phyloP scores from a whole-genome alignment of 2,113 vertebrate genomes.

The Hippopotamus amphibius region DNA sequence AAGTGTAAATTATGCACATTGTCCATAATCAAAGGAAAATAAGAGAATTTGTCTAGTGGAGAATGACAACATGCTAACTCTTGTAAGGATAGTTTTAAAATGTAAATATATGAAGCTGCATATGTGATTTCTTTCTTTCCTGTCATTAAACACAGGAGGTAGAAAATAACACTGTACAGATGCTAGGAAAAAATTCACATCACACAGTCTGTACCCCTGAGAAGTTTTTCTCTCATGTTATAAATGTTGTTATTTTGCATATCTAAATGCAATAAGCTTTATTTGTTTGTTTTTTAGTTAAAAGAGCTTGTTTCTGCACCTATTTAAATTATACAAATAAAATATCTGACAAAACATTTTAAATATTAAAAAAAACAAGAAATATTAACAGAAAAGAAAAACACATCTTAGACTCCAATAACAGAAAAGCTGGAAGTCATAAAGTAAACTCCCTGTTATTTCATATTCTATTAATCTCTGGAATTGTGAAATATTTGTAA shows the following conservation, averaged over 20 bases:
- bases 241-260: background rate
- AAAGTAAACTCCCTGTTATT: background rate
- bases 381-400: background rate
- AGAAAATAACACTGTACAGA: background rate
- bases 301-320: background rate
- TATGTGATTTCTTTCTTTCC: background rate
- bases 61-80: background rate
- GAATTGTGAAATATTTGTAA: background rate
- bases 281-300: background rate
- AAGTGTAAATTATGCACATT: background rate
- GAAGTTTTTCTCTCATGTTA: background rate
- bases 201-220: background rate
- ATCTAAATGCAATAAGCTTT: background rate
- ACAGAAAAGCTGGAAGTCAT: background rate
- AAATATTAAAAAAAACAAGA: background rate
- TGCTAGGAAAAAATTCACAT: background rate
- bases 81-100: background rate
- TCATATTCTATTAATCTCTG: background rate
- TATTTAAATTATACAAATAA: background rate
- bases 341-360: background rate
- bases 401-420: background rate
- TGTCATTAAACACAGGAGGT: background rate
- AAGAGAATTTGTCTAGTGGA: background rate
- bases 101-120: background rate
- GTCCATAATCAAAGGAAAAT: conserved; percentile 31